These are phyloP conservation scores for Vultur gryphus DNA, from an alignment of 2,797 vertebrate species.

Conservation along the genomic window DNA sequence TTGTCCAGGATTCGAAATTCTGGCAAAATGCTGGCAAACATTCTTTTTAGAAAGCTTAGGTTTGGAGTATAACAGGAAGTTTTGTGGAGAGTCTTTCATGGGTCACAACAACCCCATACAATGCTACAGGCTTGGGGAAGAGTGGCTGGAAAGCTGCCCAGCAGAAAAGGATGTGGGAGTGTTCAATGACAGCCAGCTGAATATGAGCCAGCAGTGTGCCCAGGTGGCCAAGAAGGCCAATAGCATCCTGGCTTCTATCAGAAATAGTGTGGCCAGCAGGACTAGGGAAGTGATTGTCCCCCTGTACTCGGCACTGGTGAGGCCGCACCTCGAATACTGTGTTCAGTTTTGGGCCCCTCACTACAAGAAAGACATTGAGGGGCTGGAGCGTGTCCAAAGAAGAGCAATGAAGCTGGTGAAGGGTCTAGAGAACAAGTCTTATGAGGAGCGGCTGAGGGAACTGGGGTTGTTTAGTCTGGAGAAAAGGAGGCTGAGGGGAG, in stretches of 20 bases:
- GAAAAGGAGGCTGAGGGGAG: background rate
- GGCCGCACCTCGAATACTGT: fast-evolving
- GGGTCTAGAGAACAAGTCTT: background rate
- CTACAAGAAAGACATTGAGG: background rate
- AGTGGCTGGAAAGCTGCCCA: background rate
- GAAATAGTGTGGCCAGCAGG: fast-evolving
- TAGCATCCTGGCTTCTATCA: fast-evolving
- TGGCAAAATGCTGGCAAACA: background rate
- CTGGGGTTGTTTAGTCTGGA: background rate
- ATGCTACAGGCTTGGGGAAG: no score
- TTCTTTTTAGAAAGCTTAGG: background rate
- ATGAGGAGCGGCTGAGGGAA: background rate
- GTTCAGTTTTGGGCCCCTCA: background rate
- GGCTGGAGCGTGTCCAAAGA: background rate
- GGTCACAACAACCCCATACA: background rate
- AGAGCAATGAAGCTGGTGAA: fast-evolving
- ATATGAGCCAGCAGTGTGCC: background rate
- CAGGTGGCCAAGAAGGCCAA: background rate
- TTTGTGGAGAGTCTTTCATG: background rate
- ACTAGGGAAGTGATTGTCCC: fast-evolving
- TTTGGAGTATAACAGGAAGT: background rate
- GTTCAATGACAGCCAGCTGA: fast-evolving
- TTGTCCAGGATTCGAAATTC: background rate
- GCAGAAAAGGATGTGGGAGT: background rate
- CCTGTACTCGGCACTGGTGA: fast-evolving